Conservation (phyloP, 2,113 vertebrate species). For the Sapayoa aenigma region DNA sequence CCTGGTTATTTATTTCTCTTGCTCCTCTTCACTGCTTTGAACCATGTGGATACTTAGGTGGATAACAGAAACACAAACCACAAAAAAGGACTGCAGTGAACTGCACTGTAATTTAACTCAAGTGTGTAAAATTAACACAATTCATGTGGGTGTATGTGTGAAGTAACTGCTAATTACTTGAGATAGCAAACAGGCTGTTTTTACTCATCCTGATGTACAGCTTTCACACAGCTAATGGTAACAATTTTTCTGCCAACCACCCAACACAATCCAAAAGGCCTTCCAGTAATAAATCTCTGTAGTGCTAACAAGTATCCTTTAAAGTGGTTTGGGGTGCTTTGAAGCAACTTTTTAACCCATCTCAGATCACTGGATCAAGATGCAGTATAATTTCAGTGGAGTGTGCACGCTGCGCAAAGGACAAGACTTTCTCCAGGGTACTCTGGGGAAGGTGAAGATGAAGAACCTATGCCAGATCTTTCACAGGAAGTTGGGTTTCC, state of each 20-base stretch:
- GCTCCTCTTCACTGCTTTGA: background rate
- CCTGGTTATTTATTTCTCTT: background rate
- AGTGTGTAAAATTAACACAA: background rate
- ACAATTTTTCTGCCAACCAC: background rate
- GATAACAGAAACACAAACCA: background rate
- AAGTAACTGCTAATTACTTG: background rate
- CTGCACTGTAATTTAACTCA: background rate
- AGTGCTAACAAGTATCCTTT: background rate
- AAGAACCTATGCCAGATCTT: background rate
- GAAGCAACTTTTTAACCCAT: background rate
- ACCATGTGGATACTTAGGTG: fast-evolving
- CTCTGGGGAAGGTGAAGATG: background rate
- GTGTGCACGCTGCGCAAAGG: background rate
- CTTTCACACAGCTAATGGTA: background rate
- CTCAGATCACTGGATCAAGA: background rate
- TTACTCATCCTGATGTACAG: background rate
- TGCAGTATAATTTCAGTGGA: background rate
- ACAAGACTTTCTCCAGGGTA: background rate
- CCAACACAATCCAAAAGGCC: background rate
- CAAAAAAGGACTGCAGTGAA: background rate
- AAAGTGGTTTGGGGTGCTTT: background rate
- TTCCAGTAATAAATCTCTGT: background rate
- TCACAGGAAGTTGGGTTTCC: background rate
- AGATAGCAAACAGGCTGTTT: background rate
- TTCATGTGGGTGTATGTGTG: background rate